Evolutionary conservation across 92 coral and sea anemone genomes (phyloP).

Genomic region (Paragorgia papillata): DNA sequence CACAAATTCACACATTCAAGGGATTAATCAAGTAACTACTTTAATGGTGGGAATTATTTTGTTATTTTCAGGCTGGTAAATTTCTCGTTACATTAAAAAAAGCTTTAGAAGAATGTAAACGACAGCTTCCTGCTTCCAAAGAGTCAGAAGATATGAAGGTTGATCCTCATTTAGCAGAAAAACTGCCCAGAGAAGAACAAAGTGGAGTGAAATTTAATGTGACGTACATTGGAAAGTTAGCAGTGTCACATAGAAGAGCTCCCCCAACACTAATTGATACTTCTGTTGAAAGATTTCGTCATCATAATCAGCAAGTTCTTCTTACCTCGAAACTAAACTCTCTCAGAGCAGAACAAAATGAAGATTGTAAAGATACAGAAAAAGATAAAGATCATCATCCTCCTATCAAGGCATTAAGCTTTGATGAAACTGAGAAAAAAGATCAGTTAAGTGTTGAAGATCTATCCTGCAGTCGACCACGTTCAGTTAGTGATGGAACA

Average conservation of each 20-base stretch:
- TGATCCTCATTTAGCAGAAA: neutral
- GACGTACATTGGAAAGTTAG: constrained; percentile 82
- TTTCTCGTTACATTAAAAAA: constrained; percentile 31
- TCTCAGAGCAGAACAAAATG: constrained; percentile 27
- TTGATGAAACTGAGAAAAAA: constrained; percentile 24
- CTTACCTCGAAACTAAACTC: constrained; percentile 32
- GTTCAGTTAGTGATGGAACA: constrained; percentile 91
- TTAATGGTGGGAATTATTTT: too few relatives aligned
- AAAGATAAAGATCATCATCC: neutral
- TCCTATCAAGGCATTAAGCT: constrained; percentile 14
- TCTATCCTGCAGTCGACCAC: constrained; percentile 60
- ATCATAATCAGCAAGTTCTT: constrained; percentile 56
- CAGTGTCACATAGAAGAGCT: constrained; percentile 90
- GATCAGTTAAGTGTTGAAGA: constrained; percentile 8
- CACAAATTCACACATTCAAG: too few relatives aligned
- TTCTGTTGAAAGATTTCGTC: constrained; percentile 73
- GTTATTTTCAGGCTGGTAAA: constrained; percentile 29
- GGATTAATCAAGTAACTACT: too few relatives aligned
- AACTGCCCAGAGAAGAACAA: neutral
- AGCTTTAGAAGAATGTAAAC: constrained; percentile 44
- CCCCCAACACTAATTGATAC: constrained; percentile 90
- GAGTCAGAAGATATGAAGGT: constrained; percentile 1
- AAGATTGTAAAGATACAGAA: neutral
- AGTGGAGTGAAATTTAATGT: constrained; percentile 63
- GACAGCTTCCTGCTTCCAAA: constrained; percentile 11